Conservation (phyloP, 2,113 vertebrate species). For the Speoplatyrhinus poulsoni region DNA sequence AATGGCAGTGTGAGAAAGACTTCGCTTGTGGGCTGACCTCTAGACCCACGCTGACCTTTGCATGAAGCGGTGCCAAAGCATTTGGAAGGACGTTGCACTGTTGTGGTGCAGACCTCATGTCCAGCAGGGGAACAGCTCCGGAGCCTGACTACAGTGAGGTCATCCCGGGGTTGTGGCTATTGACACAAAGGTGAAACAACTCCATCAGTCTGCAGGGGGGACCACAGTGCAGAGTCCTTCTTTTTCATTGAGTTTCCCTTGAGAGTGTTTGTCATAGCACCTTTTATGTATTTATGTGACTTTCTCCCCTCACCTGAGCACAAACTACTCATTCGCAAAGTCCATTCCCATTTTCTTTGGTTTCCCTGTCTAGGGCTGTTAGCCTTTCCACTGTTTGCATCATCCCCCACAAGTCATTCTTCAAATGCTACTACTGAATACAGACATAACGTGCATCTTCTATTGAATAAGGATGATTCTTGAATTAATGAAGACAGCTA, state of each 20-base stretch:
- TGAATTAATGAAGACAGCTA: conserved; percentile 12
- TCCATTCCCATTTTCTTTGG: background rate
- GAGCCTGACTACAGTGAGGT: conserved; percentile 13
- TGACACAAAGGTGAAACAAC: background rate
- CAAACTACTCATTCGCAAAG: background rate
- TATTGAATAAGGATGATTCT: conserved; percentile 2
- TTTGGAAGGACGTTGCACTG: conserved; percentile 50
- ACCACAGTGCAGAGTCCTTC: background rate
- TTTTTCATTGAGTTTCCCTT: too few relatives aligned
- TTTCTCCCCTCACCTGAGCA: background rate
- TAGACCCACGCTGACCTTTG: conserved; percentile 40
- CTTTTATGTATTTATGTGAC: background rate
- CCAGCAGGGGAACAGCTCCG: background rate
- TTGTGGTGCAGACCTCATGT: conserved; percentile 27
- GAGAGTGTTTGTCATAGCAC: background rate
- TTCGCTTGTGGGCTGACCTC: conserved; percentile 41
- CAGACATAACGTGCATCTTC: background rate
- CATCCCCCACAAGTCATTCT: background rate
- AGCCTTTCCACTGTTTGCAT: background rate
- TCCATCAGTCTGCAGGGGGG: background rate
- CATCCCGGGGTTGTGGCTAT: conserved; percentile 2
- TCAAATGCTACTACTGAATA: background rate
- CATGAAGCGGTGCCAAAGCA: conserved; percentile 55
- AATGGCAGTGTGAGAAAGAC: conserved; percentile 49
- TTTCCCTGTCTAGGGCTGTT: background rate